Conservation (phyloP, 2,888 invertebrate genomes). For the Drosophila seclusa region DNA sequence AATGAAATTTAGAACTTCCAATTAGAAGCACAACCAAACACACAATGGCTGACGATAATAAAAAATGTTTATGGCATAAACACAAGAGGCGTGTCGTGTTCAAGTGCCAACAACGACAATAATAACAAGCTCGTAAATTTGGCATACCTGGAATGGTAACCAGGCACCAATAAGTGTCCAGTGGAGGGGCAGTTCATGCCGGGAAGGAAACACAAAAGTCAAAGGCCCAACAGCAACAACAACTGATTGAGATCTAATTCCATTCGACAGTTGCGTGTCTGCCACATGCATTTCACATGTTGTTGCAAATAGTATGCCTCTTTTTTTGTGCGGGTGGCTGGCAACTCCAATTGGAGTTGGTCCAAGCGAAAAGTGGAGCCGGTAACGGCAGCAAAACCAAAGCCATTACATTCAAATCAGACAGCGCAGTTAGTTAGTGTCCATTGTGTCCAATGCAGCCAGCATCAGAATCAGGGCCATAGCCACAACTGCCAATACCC, state of each 20-base stretch:
- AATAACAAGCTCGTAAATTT: constrained; percentile 76
- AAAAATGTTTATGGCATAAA: constrained; percentile 68
- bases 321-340: constrained; percentile 42
- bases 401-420: constrained; percentile 80
- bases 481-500: constrained; percentile 8
- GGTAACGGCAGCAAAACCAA: constrained; percentile 42
- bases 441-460: constrained; percentile 62
- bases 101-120: constrained; percentile 34
- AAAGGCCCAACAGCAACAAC: constrained; percentile 49
- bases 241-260: constrained; percentile 63
- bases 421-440: constrained; percentile 73
- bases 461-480: constrained; percentile 17
- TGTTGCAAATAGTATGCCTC: constrained; percentile 53
- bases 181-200: constrained; percentile 15
- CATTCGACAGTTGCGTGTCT: constrained; percentile 49
- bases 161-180: constrained; percentile 63
- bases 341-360: constrained; percentile 31
- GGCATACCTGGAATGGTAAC: constrained; percentile 51
- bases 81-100: constrained; percentile 71
- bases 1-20: constrained; percentile 81
- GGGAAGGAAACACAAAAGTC: constrained; percentile 35
- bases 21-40: constrained; percentile 65
- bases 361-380: constrained; percentile 45
- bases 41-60: constrained; percentile 55
- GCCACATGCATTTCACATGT: constrained; percentile 9